Conservation (phyloP, 2,113 vertebrate genomes). For the Syngnathus floridae region DNA sequence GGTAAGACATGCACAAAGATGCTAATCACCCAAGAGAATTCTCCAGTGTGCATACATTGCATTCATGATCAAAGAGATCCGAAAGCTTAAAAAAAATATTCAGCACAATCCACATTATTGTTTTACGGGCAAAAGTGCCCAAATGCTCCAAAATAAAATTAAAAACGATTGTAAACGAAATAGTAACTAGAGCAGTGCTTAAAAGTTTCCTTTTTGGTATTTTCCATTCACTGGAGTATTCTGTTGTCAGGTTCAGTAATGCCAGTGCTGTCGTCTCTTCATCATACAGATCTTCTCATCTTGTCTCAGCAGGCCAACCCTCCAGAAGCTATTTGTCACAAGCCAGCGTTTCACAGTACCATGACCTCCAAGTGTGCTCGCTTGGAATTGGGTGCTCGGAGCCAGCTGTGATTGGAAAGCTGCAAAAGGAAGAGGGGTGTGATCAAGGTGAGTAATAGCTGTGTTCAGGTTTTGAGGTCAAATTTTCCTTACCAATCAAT, state of each 20-base stretch:
- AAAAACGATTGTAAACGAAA: slow-evolving; percentile 29
- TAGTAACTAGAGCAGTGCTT: not conserved
- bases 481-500: slow-evolving; percentile 53
- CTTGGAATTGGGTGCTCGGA: slow-evolving; percentile 29
- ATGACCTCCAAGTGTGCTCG: slow-evolving; percentile 40
- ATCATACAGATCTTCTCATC: slow-evolving; percentile 28
- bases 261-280: slow-evolving; percentile 15
- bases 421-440: slow-evolving; percentile 29
- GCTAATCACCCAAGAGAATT: slow-evolving; percentile 35
- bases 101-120: slow-evolving; percentile 13
- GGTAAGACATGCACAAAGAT: slow-evolving; percentile 41
- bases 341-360: slow-evolving; percentile 51
- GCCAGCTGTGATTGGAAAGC: slow-evolving; percentile 50
- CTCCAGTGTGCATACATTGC: slow-evolving; percentile 23
- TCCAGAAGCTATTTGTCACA: slow-evolving; percentile 57
- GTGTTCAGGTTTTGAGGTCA: slow-evolving; percentile 44
- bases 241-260: not conserved
- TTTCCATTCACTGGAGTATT: slow-evolving; percentile 2
- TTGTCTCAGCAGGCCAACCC: slow-evolving; percentile 27
- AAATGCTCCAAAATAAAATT: slow-evolving; percentile 15
- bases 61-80: slow-evolving; percentile 43
- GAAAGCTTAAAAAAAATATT: slow-evolving; percentile 11
- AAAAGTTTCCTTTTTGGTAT: slow-evolving; percentile 2
- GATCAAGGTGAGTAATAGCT: slow-evolving; percentile 54
- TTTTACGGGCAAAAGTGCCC: slow-evolving; percentile 20